These are phyloP conservation scores for Coracias cyanogaster DNA, from an alignment of 2,797 vertebrate genomes.

Conservation along the genomic window DNA sequence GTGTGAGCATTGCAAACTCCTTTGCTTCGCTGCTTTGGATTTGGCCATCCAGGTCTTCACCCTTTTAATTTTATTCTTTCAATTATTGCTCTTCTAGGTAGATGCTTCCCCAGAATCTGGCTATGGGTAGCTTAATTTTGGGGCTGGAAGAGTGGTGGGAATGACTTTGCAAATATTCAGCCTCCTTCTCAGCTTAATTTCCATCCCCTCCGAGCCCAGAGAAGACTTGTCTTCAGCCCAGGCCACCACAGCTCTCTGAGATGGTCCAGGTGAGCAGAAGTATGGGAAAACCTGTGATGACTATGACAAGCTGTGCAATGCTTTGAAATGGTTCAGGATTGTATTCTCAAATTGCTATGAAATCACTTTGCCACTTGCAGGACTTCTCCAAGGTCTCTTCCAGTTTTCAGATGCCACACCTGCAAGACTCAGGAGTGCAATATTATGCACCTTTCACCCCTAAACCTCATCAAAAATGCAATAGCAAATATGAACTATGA, in stretches of 20 bases:
- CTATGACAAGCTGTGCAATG: not conserved
- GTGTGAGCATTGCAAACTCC: not conserved
- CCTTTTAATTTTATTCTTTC: not conserved
- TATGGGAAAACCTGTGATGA: not conserved
- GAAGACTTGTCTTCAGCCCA: not conserved
- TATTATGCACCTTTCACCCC: not conserved
- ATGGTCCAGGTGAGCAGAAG: not conserved
- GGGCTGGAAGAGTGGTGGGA: not conserved
- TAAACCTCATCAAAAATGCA: not conserved
- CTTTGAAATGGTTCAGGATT: not conserved
- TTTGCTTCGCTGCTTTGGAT: not conserved
- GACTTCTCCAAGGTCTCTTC: not conserved
- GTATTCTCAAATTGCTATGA: not conserved
- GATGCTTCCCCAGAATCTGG: not conserved
- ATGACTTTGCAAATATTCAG: not conserved
- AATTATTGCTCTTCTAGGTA: not conserved
- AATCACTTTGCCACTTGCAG: not conserved
- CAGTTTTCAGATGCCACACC: not conserved
- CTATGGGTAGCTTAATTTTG: not conserved
- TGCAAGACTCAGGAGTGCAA: rapidly evolving
- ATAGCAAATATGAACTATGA: not conserved
- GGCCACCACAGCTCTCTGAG: not conserved
- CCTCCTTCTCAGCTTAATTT: not conserved
- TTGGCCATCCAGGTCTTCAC: rapidly evolving
- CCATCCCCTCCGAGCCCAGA: rapidly evolving